Base-by-base conservation (phyloP, 1,140 invertebrate genomes). In the Hestina assimilis region DNA sequence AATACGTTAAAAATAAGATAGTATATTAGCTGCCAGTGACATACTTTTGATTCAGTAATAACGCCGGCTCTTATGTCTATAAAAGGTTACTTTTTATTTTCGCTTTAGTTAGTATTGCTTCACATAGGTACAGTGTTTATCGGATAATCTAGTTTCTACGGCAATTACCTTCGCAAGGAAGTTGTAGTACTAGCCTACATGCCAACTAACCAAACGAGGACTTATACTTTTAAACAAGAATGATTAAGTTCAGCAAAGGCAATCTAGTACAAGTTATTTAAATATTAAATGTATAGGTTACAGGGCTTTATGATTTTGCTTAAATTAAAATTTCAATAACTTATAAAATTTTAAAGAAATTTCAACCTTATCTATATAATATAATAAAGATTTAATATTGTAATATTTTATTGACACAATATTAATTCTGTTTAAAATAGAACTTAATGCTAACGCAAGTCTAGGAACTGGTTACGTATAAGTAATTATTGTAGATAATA, bases 101-200 rank as follows among this genome's bases (percentile, higher is more conserved):
- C 6, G 7, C 15, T 19, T 38, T 38, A 38, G 15, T 9, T 19
- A 4, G 2, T 51, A 51, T 28, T 45, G 19, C 11, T 40, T n/a
- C 29, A 20, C 12, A 23, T 6, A n/a, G n/a, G 19, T n/a, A 5
- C 46, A 21, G 40, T 46, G n/a, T 54, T 54, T 54, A 54, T 54
- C 41, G 14, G 1, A 45, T 20, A 43, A 43, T 31, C 40, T 43
- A 53, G 40, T 40, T 53, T 54, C 19, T 46, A 17, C 21, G 14
- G 40, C 6, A 33, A 20, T 54, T 52, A 42, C 14, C 35, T 17
- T 28, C 14, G 2, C 41, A 54, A 54, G 31, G 42, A 46, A 54
- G 41, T 35, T 45, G 28, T 53, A 40, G 12, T 11, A 20, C 29
- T 12, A 42, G 40, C 40, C 38, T 42, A 43, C 28, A 26, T 43